Conservation (phyloP, 2,888 invertebrate genomes). For the Limulus polyphemus region DNA sequence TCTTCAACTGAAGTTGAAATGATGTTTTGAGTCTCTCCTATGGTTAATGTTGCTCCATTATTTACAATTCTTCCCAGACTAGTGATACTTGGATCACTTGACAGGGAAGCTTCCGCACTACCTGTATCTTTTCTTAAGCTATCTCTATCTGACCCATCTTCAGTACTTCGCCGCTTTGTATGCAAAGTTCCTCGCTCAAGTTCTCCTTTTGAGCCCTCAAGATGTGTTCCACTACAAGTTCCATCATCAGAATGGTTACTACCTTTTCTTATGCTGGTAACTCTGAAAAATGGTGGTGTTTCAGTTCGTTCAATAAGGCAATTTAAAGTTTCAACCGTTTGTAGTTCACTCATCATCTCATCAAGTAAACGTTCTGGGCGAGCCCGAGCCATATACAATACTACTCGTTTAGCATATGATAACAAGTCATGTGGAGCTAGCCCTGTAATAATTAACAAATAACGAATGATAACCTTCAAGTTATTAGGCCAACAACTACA, state of each 20-base stretch:
- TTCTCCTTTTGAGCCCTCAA: conserved; percentile 36
- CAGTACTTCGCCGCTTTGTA: conserved; percentile 61
- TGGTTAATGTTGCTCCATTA: conserved; percentile 14
- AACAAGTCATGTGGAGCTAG: conserved; percentile 92
- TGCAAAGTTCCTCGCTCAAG: conserved; percentile 67
- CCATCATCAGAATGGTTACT: conserved; percentile 52
- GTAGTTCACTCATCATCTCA: conserved; percentile 93
- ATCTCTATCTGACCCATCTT: conserved; percentile 27
- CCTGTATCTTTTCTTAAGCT: conserved; percentile 21
- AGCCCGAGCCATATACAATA: conserved; percentile 79
- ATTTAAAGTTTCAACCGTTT: conserved; percentile 91
- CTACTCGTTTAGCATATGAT: conserved; percentile 85
- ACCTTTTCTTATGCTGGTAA: conserved; percentile 46
- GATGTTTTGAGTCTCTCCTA: conserved; percentile 20
- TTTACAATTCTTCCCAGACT: conserved; percentile 13
- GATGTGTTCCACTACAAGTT: conserved; percentile 30
- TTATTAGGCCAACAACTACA: conserved; percentile 96
- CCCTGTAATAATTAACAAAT: conserved; percentile 88
- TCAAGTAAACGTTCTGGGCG: conserved; percentile 84
- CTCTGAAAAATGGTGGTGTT: conserved; percentile 92
- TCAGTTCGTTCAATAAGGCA: conserved; percentile 93
- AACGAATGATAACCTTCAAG: conserved; percentile 87
- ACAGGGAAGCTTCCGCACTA: conserved; percentile 24
- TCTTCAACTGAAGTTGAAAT: conserved; percentile 24
- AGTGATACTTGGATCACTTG: conserved; percentile 21